A percentile compares a stretch with the other conserved stretches of the same genome.
Evolutionary conservation across 2,888 invertebrate genomes (phyloP).

Genomic region (Melanchra persicariae): DNA sequence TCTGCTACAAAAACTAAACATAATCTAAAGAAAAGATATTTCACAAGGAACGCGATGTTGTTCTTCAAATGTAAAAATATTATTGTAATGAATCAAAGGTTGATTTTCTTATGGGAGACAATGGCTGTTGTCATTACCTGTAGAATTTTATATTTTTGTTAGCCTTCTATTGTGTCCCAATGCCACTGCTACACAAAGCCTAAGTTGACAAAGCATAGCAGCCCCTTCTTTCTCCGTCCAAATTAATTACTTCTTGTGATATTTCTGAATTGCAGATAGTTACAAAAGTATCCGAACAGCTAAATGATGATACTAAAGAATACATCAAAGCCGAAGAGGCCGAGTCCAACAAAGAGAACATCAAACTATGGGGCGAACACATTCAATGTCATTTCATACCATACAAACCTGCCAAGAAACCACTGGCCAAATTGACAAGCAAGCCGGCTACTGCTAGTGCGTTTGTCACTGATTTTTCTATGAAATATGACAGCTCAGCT

Average conservation of each 20-base stretch:
- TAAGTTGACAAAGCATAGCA: too few species aligned
- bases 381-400: constrained; percentile 85
- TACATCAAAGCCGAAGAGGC: constrained; percentile 81
- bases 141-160: too few species aligned
- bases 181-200: too few species aligned
- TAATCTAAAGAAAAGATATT: too few species aligned
- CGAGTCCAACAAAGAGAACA: constrained; percentile 77
- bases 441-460: constrained; percentile 81
- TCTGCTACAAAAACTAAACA: too few species aligned
- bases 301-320: constrained; percentile 87
- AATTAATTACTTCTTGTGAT: neutral
- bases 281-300: constrained; percentile 81
- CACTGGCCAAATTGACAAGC: constrained; percentile 80
- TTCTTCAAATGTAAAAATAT: neutral
- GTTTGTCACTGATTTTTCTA: constrained; percentile 87
- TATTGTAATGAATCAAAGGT: neutral
- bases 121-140: neutral
- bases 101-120: neutral
- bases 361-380: constrained; percentile 86
- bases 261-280: constrained; percentile 82
- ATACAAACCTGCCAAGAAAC: constrained; percentile 82
- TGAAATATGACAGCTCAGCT: constrained; percentile 80
- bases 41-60: neutral
- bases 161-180: too few species aligned
- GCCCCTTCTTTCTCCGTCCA: too few species aligned